These are phyloP conservation scores for Cryptoprocta ferox DNA, from an alignment of 2,797 vertebrate species.

Conservation along the genomic window DNA sequence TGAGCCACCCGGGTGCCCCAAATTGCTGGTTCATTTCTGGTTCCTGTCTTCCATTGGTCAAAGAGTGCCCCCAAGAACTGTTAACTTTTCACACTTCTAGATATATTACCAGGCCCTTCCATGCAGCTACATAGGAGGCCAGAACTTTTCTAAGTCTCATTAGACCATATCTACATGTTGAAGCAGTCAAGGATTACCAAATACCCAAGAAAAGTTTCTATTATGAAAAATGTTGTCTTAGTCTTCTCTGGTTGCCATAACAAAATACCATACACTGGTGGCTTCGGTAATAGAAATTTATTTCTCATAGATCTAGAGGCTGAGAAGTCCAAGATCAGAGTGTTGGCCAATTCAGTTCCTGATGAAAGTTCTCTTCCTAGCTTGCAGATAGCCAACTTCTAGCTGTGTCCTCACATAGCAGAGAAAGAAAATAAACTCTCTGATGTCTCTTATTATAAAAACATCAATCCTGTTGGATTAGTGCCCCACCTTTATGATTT, in stretches of 20 bases:
- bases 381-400: not conserved
- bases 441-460: not conserved
- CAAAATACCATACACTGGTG: not conserved
- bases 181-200: not conserved
- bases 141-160: not conserved
- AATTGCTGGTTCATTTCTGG: not conserved
- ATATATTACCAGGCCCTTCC: not conserved
- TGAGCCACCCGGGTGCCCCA: too few species aligned
- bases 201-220: not conserved
- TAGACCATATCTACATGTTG: not conserved
- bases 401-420: not conserved
- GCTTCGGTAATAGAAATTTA: not conserved
- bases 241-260: not conserved
- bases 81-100: not conserved
- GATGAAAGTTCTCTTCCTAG: not conserved
- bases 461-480: not conserved
- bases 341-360: not conserved
- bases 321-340: not conserved
- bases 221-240: not conserved
- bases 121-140: not conserved
- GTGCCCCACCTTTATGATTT: not conserved
- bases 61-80: not conserved
- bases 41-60: not conserved
- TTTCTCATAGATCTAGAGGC: not conserved
- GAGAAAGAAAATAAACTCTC: not conserved